phyloP scores from a whole-genome alignment of 2,888 invertebrate species.

The Trichogramma evanescens region DNA sequence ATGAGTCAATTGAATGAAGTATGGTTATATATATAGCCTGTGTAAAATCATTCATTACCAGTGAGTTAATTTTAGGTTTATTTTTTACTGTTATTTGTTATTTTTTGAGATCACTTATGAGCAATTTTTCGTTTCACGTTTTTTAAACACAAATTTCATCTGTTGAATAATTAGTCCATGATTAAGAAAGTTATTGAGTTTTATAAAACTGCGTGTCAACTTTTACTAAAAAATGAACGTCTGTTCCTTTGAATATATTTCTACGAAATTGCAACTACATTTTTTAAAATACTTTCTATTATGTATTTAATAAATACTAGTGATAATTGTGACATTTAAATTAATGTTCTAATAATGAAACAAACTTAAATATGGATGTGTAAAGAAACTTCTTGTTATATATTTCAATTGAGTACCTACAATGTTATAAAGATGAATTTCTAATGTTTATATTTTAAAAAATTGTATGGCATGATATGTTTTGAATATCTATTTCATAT shows the following conservation, averaged over 20 bases:
- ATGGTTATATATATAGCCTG: too few relatives aligned
- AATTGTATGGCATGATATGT: too few relatives aligned
- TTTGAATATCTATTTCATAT: too few relatives aligned
- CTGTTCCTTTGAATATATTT: conserved; percentile 23
- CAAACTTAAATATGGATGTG: too few relatives aligned
- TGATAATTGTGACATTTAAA: neutral
- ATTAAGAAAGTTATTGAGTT: conserved; percentile 15
- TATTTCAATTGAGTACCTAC: neutral
- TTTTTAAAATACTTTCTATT: neutral
- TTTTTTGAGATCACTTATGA: conserved; percentile 15
- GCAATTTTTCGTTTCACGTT: conserved; percentile 15
- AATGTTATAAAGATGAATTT: neutral
- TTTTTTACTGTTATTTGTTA: conserved; percentile 21
- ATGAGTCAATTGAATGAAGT: too few relatives aligned
- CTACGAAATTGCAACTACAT: conserved; percentile 20
- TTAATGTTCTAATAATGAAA: neutral
- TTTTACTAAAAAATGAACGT: conserved; percentile 14
- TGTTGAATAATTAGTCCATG: conserved; percentile 12
- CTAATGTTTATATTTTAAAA: too few relatives aligned
- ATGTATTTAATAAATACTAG: neutral
- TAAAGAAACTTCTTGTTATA: neutral
- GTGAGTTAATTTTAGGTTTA: conserved; percentile 14
- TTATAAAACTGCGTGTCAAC: conserved; percentile 17
- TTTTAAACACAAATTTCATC: neutral
- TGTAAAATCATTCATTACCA: neutral